Percentiles rank a stretch among this genome's conserved stretches.
These are phyloP conservation scores for Lepidostoma basale DNA, from an alignment of 1,140 invertebrate genomes.

Conservation along the genomic window DNA sequence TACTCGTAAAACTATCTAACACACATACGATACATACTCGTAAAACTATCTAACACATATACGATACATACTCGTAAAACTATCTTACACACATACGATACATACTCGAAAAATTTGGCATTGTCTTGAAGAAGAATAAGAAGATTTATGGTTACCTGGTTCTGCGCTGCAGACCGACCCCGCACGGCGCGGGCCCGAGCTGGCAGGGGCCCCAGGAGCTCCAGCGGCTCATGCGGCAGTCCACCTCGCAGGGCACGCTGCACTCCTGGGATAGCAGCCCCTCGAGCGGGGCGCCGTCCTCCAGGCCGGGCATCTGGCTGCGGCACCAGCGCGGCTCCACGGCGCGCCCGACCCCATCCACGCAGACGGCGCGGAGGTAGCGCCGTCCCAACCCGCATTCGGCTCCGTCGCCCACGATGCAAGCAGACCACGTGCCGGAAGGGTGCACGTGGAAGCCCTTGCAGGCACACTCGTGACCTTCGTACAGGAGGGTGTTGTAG, in stretches of 20 bases:
- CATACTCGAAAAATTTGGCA: too few species aligned
- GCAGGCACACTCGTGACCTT: slow-evolving; percentile 42
- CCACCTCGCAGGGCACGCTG: slow-evolving; percentile 67
- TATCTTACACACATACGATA: too few species aligned
- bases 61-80: too few species aligned
- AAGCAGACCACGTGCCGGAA: slow-evolving; percentile 37
- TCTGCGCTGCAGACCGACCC: slow-evolving; percentile 33
- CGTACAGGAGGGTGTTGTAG: slow-evolving; percentile 40
- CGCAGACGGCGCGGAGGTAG: slow-evolving; percentile 32
- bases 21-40: too few species aligned
- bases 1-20: too few species aligned
- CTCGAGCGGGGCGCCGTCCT: slow-evolving; percentile 32
- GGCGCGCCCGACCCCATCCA: slow-evolving; percentile 30
- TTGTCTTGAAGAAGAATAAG: too few species aligned
- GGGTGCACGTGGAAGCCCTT: slow-evolving; percentile 36
- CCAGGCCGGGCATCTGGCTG: slow-evolving; percentile 49
- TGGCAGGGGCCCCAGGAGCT: slow-evolving; percentile 62
- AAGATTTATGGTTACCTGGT: slow-evolving; percentile 36
- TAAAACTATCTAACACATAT: too few species aligned
- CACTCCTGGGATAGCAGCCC: slow-evolving; percentile 64
- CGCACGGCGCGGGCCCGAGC: slow-evolving; percentile 56
- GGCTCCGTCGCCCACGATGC: slow-evolving; percentile 27
- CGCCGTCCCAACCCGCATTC: slow-evolving; percentile 35
- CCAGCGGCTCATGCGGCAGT: slow-evolving; percentile 70
- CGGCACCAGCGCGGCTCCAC: slow-evolving; percentile 41